Conservation (phyloP, 2,888 invertebrate species). For the Ryuthela nishihirai region DNA sequence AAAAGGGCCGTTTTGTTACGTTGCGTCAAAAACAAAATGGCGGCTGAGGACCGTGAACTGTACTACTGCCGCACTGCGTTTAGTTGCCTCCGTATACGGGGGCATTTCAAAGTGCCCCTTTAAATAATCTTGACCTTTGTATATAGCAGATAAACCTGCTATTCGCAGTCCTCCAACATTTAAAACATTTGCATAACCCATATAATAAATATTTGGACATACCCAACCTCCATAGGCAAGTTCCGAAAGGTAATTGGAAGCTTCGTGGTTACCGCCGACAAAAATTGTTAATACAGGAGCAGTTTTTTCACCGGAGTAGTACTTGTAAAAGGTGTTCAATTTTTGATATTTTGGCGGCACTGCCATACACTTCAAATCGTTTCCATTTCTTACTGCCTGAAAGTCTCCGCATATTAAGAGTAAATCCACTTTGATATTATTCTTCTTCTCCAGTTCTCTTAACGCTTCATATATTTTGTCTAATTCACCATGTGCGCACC, state of each 20-base stretch:
- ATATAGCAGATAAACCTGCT: slow-evolving; percentile 89
- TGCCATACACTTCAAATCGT: slow-evolving; percentile 88
- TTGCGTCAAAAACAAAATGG: too few species aligned
- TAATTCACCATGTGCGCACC: slow-evolving; percentile 97
- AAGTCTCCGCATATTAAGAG: slow-evolving; percentile 98
- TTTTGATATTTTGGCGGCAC: slow-evolving; percentile 86
- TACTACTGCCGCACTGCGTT: too few species aligned
- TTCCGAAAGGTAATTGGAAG: slow-evolving; percentile 93
- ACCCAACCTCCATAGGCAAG: slow-evolving; percentile 98
- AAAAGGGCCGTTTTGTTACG: too few species aligned
- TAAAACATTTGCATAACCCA: slow-evolving; percentile 83
- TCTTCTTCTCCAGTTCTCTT: slow-evolving; percentile 66
- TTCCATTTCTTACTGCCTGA: slow-evolving; percentile 83
- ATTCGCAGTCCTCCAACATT: slow-evolving; percentile 79
- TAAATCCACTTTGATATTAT: slow-evolving; percentile 77
- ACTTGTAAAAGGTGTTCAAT: slow-evolving; percentile 93
- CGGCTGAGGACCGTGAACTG: too few species aligned
- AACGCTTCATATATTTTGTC: slow-evolving; percentile 91
- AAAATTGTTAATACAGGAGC: slow-evolving; percentile 93
- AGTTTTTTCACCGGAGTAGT: slow-evolving; percentile 83
- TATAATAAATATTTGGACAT: slow-evolving; percentile 94
- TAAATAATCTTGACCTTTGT: slow-evolving; percentile 71
- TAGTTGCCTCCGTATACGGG: slow-evolving; percentile 73
- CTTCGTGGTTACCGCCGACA: slow-evolving; percentile 98
- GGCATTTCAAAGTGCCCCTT: slow-evolving; percentile 82